phyloP scores from a whole-genome alignment of 1,140 invertebrate genomes.

The Stegodyphus mimosarum region DNA sequence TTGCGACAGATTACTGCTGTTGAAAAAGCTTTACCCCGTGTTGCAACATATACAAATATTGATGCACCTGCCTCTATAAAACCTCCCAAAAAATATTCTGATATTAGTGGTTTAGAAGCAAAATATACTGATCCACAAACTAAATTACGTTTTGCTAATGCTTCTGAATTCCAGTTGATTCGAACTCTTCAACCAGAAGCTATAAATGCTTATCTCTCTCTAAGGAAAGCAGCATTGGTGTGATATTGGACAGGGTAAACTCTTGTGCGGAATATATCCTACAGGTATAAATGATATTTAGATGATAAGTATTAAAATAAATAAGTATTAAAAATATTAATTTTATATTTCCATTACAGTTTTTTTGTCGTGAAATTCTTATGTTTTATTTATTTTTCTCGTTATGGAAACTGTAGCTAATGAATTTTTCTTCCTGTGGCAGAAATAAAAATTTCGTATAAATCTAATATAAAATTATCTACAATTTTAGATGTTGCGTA shows the following conservation, averaged over 20 bases:
- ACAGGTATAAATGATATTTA: no score
- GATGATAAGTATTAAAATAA: no score
- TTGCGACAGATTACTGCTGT: constrained; percentile 66
- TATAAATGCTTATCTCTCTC: constrained; percentile 84
- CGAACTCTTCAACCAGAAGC: constrained; percentile 89
- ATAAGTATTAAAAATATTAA: no score
- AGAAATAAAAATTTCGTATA: no score
- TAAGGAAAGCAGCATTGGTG: constrained; percentile 79
- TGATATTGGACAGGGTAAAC: neutral
- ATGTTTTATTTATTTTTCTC: no score
- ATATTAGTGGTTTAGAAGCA: constrained; percentile 72
- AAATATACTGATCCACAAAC: constrained; percentile 91
- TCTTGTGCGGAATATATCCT: no score
- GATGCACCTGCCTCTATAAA: constrained; percentile 84
- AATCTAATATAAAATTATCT: no score
- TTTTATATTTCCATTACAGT: no score
- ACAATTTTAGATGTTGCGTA: no score
- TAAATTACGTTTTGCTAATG: constrained; percentile 84
- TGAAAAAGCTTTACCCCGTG: constrained; percentile 69
- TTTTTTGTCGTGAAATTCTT: no score
- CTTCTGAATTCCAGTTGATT: constrained; percentile 87
- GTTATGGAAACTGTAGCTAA: no score
- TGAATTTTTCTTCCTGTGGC: no score
- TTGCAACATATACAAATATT: constrained; percentile 72
- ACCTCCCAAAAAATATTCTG: constrained; percentile 54